Base-by-base conservation (phyloP, 2,113 vertebrate species). In the Vanacampus margaritifer region DNA sequence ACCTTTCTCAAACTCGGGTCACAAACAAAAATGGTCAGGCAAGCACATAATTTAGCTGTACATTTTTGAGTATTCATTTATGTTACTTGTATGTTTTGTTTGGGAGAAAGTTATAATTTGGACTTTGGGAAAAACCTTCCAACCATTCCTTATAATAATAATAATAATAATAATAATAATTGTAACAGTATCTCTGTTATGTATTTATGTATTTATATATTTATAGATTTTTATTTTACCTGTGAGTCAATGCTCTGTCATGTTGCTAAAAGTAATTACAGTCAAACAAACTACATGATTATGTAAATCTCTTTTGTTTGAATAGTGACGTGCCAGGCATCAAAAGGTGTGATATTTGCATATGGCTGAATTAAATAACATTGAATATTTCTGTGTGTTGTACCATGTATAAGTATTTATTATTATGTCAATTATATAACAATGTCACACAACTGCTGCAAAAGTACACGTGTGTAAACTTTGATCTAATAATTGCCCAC, bases 401-500 rank as follows among this genome's bases (percentile, higher is more conserved):
- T 9, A 21, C 7, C 5, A 48, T 48, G 5, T 6, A 3, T 50
- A 3, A n/a, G n/a, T n/a, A 50, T 50, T 19, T n/a, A 50, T 50
- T 21, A 21, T 50, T 46, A 3, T 46, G 6, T 41, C 13, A 13
- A 23, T 23, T 14, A 13, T 26, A 26, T 26, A 26, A 26, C 1
- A 51, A 54, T 26, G 51, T 54, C 24, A 54, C 53, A 54, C 5
- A 26, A 69, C 36, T 35, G 61, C 45, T 64, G 48, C 46, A 70
- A 73, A 3, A 71, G 65, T 61, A 69, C 13, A 43, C 2, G 3
- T 7, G 12, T 66, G 41, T 65, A 79, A 62, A 70, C 28, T 32
- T 32, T 32, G 28, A 69, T 60, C 59, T 69, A 69, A 46, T 51
- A 74, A 70, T 73, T 32, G 36, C 14, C 35, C 46, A 26, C 37